Base-by-base conservation (phyloP, 2,797 vertebrate genomes). In the Pseudopleuronectes americanus region DNA sequence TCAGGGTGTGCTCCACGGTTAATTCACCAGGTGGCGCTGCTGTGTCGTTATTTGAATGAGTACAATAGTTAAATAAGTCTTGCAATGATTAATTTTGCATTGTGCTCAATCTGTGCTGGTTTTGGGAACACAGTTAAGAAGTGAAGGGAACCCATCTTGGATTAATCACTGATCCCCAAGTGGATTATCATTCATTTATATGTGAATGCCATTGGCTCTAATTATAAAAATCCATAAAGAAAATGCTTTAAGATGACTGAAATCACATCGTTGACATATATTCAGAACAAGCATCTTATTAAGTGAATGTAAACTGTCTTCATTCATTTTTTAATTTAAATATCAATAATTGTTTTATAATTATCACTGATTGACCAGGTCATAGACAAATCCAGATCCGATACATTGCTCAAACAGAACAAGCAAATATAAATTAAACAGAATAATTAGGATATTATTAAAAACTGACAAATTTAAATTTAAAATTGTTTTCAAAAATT, bases 11-110 rank as follows among this genome's bases (percentile, higher is more conserved):
- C 6, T 56, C 2, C 19, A 17, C 0, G 4, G 4, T 61, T 63
- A 0, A 19, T 1, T 17, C 91, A 77, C 62, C 45, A 87, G 88
- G 49, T 70, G 86, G 72, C 1, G 77, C 54, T 88, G 63, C 77
- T 81, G 70, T 8, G 23, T 49, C 28, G 48, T 45, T 19, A 17
- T 49, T 81, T 67, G n/a, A 62, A 13, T 4, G 33, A 24, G 10
- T 6, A 7, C 4, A 7, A 48, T 16, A 4, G 17, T 71, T 41
- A 22, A 56, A 68, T 12, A 54, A 59, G 3, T 13, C 2, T 6
- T 4, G 6, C 58, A 31, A 51, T 52, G 3, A 69, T 70, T 71
- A 0, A 45, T 74, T 72, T 57, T 69, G 24, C 31, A 68, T 69
- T 67, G 33, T 0, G n/a, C 21, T 6, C 2, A 48, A 3, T 48